Percentiles rank a stretch among this genome's conserved stretches.
These are phyloP conservation scores for Esperia sulphurella DNA, from an alignment of 2,888 invertebrate genomes.

Conservation along the genomic window DNA sequence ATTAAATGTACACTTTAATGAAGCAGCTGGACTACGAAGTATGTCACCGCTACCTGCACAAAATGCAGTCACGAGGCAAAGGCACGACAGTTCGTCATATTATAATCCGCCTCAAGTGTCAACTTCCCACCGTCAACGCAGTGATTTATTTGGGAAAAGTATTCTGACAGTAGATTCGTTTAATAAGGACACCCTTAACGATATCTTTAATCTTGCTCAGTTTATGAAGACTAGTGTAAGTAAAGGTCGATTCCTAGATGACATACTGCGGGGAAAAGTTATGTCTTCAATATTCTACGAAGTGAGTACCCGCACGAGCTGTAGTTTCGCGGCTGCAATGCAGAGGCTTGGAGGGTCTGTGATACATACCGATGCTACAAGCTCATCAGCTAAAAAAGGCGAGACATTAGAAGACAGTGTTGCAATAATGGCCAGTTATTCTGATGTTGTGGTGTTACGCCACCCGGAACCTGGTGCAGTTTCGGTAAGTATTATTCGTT, in stretches of 20 bases:
- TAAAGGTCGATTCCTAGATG: conserved; percentile 90
- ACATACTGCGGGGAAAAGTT: conserved; percentile 93
- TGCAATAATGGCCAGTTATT: conserved; percentile 92
- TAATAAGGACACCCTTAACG: conserved; percentile 92
- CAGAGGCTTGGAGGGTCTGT: conserved; percentile 96
- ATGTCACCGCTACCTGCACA: conserved; percentile 74
- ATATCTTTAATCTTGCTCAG: conserved; percentile 96
- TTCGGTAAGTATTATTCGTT: conserved; percentile 78
- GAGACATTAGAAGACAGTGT: conserved; percentile 95
- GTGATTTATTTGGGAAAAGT: conserved; percentile 84
- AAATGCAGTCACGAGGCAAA: conserved; percentile 52
- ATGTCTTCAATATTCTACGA: conserved; percentile 99
- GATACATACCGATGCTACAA: conserved; percentile 92
- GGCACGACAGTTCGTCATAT: conserved; percentile 80
- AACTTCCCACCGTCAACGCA: conserved; percentile 64
- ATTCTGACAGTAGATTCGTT: conserved; percentile 93
- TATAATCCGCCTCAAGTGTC: conserved; percentile 57
- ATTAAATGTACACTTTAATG: conserved; percentile 81
- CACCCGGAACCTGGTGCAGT: conserved; percentile 97
- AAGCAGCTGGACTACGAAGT: conserved; percentile 61
- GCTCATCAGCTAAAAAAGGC: conserved; percentile 97
- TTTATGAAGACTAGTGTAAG: conserved; percentile 88
- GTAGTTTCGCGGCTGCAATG: conserved; percentile 98
- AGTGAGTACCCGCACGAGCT: conserved; percentile 96
- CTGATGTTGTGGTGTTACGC: conserved; percentile 95